Percentiles rank a stretch among this genome's conserved stretches.
phyloP scores from a whole-genome alignment of 1,140 invertebrate species.

The Lordiphosa clarofinis region DNA sequence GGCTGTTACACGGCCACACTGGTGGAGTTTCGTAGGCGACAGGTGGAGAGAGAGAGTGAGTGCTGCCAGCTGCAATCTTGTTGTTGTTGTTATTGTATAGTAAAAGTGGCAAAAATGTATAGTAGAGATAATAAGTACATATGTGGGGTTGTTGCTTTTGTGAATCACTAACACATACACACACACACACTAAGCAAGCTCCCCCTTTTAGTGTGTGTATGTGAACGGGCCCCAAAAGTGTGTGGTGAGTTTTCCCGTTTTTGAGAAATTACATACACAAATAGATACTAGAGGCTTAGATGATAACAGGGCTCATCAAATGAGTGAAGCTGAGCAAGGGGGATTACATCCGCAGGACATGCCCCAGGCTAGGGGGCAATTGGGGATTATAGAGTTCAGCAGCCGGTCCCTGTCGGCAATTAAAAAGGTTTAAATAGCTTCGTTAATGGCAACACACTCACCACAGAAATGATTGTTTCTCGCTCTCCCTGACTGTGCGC shows the following conservation, averaged over 20 bases:
- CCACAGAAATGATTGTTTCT: conserved; percentile 56
- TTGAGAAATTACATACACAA: conserved; percentile 14
- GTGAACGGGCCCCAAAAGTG: conserved; percentile 19
- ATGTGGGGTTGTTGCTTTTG: conserved; percentile 59
- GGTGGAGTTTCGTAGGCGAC: conserved; percentile 30
- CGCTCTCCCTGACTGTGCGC: conserved; percentile 35
- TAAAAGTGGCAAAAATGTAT: conserved; percentile 58
- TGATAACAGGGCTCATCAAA: conserved; percentile 16
- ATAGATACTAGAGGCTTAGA: conserved; percentile 10
- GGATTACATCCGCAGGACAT: background rate
- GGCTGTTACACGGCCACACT: conserved; percentile 42
- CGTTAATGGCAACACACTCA: conserved; percentile 25
- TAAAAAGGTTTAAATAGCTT: conserved; percentile 43
- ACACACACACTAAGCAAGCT: conserved; percentile 25
- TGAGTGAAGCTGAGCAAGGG: conserved; percentile 5
- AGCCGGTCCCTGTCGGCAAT: conserved; percentile 28
- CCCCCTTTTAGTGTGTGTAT: conserved; percentile 25
- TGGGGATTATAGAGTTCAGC: background rate
- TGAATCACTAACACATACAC: conserved; percentile 44
- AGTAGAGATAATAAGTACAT: conserved; percentile 45
- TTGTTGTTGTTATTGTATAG: conserved; percentile 45
- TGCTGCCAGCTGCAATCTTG: conserved; percentile 34
- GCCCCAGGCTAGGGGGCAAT: background rate
- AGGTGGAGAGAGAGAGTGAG: conserved; percentile 44
- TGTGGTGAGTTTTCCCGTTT: conserved; percentile 44